Evolutionary conservation across 2,797 vertebrate species (phyloP).

Genomic region (Ambastaia sidthimunki): DNA sequence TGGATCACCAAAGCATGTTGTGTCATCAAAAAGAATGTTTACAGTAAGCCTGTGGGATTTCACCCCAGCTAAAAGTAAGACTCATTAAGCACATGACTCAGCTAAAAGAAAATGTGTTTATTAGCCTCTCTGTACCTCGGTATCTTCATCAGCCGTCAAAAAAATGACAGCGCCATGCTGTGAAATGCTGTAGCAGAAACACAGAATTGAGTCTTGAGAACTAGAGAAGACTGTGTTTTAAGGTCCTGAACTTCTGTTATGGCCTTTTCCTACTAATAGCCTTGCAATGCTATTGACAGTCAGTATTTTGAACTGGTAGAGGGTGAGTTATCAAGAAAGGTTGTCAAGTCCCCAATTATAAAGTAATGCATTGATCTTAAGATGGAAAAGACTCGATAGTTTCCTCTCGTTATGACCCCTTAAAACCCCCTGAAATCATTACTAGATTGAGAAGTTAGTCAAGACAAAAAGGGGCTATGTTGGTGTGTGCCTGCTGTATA

Average conservation of each 20-base stretch:
- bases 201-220: slow-evolving; percentile 64
- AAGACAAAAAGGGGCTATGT: slow-evolving; percentile 20
- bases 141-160: slow-evolving; percentile 46
- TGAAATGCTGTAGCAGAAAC: slow-evolving; percentile 30
- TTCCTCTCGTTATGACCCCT: slow-evolving; percentile 24
- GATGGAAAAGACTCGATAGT: slow-evolving; percentile 3
- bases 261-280: slow-evolving; percentile 63
- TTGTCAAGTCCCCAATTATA: slow-evolving; percentile 14
- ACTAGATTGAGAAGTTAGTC: slow-evolving; percentile 38
- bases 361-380: slow-evolving; percentile 27
- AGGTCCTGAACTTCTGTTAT: slow-evolving; percentile 67
- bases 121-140: slow-evolving; percentile 5
- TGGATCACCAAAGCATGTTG: slow-evolving; percentile 1
- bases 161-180: slow-evolving; percentile 59
- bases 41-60: slow-evolving; percentile 68
- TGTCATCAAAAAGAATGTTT: slow-evolving; percentile 67
- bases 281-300: slow-evolving; percentile 67
- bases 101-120: slow-evolving; percentile 13
- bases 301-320: slow-evolving; percentile 56
- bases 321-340: slow-evolving; percentile 26
- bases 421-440: slow-evolving; percentile 41
- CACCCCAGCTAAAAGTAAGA: slow-evolving; percentile 45
- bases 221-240: slow-evolving; percentile 50
- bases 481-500: background rate
- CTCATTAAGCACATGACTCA: slow-evolving; percentile 30